These are phyloP conservation scores for Carettochelys insculpta DNA, from an alignment of 2,113 vertebrate genomes.

Conservation along the genomic window DNA sequence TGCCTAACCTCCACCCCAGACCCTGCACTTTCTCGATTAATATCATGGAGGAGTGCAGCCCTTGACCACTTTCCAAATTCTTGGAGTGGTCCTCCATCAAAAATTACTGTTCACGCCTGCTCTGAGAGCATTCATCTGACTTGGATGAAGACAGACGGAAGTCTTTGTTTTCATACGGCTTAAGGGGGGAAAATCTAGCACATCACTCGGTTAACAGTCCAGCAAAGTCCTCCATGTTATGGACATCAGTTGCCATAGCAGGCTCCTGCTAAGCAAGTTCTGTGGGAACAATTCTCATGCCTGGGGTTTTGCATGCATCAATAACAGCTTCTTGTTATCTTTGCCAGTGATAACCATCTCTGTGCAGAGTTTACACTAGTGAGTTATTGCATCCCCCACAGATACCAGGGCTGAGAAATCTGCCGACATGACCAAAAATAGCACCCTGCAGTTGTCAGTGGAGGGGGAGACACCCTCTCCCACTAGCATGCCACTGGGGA, in stretches of 20 bases:
- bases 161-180: accelerated
- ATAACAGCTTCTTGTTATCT: conserved; percentile 18
- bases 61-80: no score
- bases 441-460: neutral
- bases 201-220: neutral
- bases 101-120: no score
- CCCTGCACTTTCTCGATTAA: no score
- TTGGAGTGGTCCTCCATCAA: no score
- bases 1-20: no score
- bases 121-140: neutral
- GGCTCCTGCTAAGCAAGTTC: neutral
- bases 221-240: neutral
- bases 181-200: neutral
- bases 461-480: conserved; percentile 42
- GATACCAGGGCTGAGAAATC: conserved; percentile 48
- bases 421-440: conserved; percentile 53
- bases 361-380: conserved; percentile 17
- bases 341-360: neutral
- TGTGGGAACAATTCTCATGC: no score
- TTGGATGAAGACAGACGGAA: neutral
- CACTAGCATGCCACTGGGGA: neutral
- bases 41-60: no score
- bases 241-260: neutral
- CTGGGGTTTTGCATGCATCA: accelerated
- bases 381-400: neutral